Evolutionary conservation across 1,140 invertebrate species (phyloP), one percentile per base, ranked within the genome.

Genomic region (Calliopsis andreniformis): DNA sequence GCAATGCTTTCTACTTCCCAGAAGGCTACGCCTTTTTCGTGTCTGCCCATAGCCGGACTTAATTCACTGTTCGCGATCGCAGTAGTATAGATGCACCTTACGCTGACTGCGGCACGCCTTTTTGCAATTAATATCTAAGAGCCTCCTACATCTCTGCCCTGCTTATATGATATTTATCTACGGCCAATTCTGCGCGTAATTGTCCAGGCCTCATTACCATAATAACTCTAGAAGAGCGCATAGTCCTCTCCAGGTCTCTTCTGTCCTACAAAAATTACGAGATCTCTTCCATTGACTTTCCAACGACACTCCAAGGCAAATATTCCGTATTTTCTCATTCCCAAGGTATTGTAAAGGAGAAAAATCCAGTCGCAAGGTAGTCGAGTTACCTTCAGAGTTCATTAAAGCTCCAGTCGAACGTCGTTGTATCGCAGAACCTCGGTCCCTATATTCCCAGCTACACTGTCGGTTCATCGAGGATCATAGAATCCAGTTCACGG

Each of bases 11-110:
- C 75, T 56, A 68, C 75, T 64, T 73, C 53, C 39, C 51, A 56
- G 62, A 55, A 79, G 63, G 80, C 73, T 70, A 81, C 81, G 81
- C 81, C 81, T 82, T 82, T 83, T 83, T 73, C 81, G 61, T 81
- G 81, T 83, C 66, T 62, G 80, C 30, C 77, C 69, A 78, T 64
- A 23, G 79, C 39, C 51, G 69, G 68, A 82, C 76, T 83, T 83
- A 78, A 82, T 83, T 83, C 80, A 82, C 80, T 79, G 79, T 47
- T 81, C 69, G 42, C 64, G 16, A 39, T 39, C 53, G 61, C 61
- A 69, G 62, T 39, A 35, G 67, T 56, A 42, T 63, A 56, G 45
- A 64, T 53, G 51, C 68, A 35, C 58, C 70, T 71, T 53, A 61
- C 53, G 12, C 51, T 8, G 39, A 28, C 35, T 10, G 25, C 25